A percentile compares a stretch with the other conserved stretches of the same genome.
Evolutionary conservation across 1,140 invertebrate species (phyloP).

Genomic region (Chymomyza costata): DNA sequence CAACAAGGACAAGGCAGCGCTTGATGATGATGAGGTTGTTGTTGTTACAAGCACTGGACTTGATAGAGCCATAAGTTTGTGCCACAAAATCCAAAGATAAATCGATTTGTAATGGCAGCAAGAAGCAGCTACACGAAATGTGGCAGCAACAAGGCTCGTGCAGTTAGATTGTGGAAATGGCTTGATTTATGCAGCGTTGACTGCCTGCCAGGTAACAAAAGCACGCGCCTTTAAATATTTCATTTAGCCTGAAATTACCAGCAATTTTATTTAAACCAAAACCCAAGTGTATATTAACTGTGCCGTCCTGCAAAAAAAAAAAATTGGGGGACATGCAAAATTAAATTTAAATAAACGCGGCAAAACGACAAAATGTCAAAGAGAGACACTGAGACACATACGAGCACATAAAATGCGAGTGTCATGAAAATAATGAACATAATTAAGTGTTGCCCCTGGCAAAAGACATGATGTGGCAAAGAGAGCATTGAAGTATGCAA

Average conservation of each 20-base stretch:
- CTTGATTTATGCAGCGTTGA: conserved; percentile 32
- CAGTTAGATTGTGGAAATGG: neutral
- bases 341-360: conserved; percentile 68
- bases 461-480: too few relatives aligned
- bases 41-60: conserved; percentile 29
- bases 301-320: too few relatives aligned
- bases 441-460: conserved; percentile 71
- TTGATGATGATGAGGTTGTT: conserved; percentile 45
- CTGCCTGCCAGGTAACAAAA: conserved; percentile 48
- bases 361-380: conserved; percentile 2
- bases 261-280: conserved; percentile 49
- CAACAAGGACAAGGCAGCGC: conserved; percentile 2
- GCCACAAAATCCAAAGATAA: conserved; percentile 40
- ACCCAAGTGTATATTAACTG: too few relatives aligned
- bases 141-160: too few relatives aligned
- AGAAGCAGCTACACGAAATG: too few relatives aligned
- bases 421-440: conserved; percentile 71
- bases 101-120: conserved; percentile 71
- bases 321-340: conserved; percentile 45
- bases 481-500: too few relatives aligned
- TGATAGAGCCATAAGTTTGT: conserved; percentile 62
- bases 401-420: conserved; percentile 43
- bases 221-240: conserved; percentile 11
- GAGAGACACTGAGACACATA: conserved; percentile 7
- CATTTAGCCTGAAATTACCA: conserved; percentile 21